Evolutionary conservation across 2,888 invertebrate species (phyloP).

Genomic region (Orgyia antiqua): DNA sequence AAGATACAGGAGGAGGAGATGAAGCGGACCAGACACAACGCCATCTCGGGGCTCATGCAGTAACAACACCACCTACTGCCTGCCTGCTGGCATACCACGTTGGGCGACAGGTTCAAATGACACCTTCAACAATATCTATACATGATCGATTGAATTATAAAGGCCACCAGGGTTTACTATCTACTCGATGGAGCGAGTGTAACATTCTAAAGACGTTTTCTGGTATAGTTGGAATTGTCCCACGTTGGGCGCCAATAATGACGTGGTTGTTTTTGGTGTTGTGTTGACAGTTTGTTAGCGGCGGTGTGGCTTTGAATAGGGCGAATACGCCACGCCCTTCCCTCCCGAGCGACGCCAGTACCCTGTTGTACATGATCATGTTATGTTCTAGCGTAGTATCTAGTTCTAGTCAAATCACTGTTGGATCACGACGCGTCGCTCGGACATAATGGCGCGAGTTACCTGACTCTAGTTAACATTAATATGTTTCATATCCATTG

Average conservation of each 20-base stretch:
- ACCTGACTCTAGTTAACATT: slow-evolving; percentile 55
- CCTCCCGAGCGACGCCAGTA: slow-evolving; percentile 11
- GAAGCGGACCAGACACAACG: slow-evolving; percentile 94
- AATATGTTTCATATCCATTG: slow-evolving; percentile 41
- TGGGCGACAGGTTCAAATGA: too few species aligned
- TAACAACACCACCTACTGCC: slow-evolving; percentile 46
- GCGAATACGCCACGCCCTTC: not conserved
- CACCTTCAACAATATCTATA: too few species aligned
- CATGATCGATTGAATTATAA: too few species aligned
- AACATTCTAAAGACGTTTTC: not conserved
- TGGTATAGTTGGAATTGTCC: not conserved
- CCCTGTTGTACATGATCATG: slow-evolving; percentile 11
- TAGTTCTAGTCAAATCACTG: slow-evolving; percentile 38
- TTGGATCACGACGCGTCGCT: slow-evolving; percentile 25
- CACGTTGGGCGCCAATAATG: slow-evolving; percentile 1
- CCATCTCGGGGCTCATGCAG: slow-evolving; percentile 85
- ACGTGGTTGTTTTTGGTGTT: slow-evolving; percentile 1
- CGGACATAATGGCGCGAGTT: slow-evolving; percentile 41
- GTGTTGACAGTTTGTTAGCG: too few species aligned
- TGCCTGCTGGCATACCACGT: not conserved
- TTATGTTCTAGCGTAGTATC: slow-evolving; percentile 28
- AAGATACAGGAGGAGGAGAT: slow-evolving; percentile 97
- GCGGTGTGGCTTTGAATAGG: too few species aligned
- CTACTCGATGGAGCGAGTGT: too few species aligned
- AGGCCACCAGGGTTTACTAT: too few species aligned